A percentile compares a stretch with the other conserved stretches of the same genome.
Evolutionary conservation across 2,888 invertebrate species (phyloP).

Genomic region (Polyommatus icarus): DNA sequence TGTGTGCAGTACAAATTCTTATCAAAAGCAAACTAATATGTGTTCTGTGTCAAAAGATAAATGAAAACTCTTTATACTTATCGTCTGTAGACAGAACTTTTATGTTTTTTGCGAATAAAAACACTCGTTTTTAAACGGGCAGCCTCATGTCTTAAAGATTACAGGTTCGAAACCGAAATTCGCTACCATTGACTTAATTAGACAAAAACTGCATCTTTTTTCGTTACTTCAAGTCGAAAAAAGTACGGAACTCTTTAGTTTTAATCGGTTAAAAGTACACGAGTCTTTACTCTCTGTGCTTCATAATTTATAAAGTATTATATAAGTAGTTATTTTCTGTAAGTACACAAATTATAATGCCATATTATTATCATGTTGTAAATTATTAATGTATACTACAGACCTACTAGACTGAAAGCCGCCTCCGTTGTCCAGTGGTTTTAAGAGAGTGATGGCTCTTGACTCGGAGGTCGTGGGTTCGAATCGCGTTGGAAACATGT

Average conservation of each 20-base stretch:
- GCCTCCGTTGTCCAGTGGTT: too few relatives aligned
- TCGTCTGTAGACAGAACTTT: neutral
- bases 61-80: neutral
- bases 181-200: neutral
- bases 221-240: neutral
- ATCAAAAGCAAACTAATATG: too few relatives aligned
- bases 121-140: conserved; percentile 11
- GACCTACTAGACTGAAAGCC: too few relatives aligned
- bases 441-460: too few relatives aligned
- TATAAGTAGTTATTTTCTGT: neutral
- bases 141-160: neutral
- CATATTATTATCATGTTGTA: too few relatives aligned
- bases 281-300: too few relatives aligned
- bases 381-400: too few relatives aligned
- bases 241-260: neutral
- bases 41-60: too few relatives aligned
- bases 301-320: neutral
- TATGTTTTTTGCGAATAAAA: neutral
- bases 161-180: neutral
- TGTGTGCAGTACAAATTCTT: too few relatives aligned
- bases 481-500: too few relatives aligned
- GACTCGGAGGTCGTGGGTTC: too few relatives aligned
- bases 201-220: neutral
- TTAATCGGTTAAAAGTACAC: neutral
- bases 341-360: too few relatives aligned